Evolutionary conservation across 2,888 invertebrate species (phyloP).

Genomic region (Pandemis heparana): DNA sequence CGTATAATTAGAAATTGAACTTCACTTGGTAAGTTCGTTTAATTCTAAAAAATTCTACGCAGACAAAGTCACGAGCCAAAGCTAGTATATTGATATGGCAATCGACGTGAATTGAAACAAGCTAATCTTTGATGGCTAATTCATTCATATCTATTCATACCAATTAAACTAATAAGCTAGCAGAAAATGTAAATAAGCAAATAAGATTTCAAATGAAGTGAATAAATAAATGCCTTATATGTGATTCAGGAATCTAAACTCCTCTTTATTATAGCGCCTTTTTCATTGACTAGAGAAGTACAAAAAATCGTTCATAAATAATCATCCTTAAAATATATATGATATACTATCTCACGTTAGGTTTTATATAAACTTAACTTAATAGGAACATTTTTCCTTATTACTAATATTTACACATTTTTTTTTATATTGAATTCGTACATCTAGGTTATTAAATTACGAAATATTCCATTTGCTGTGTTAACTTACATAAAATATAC

Average conservation of each 20-base stretch:
- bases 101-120: neutral
- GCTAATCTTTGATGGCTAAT: neutral
- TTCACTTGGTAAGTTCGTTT: too few species aligned
- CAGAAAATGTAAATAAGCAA: too few species aligned
- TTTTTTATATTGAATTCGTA: neutral
- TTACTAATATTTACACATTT: constrained; percentile 51
- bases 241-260: constrained; percentile 65
- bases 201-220: neutral
- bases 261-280: constrained; percentile 76
- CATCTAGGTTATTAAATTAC: too few species aligned
- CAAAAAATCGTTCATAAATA: constrained; percentile 67
- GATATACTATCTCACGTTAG: constrained; percentile 45
- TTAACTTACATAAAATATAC: constrained; percentile 5
- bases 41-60: too few species aligned
- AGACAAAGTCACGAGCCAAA: too few species aligned
- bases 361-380: constrained; percentile 45
- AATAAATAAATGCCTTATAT: constrained; percentile 35
- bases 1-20: too few species aligned
- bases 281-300: constrained; percentile 77
- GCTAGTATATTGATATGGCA: neutral
- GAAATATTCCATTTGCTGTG: neutral
- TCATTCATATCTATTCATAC: neutral
- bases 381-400: constrained; percentile 65
- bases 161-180: too few species aligned
- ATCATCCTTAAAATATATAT: constrained; percentile 61